phyloP scores from a whole-genome alignment of 2,888 invertebrate species.

The Hartigia nigra region DNA sequence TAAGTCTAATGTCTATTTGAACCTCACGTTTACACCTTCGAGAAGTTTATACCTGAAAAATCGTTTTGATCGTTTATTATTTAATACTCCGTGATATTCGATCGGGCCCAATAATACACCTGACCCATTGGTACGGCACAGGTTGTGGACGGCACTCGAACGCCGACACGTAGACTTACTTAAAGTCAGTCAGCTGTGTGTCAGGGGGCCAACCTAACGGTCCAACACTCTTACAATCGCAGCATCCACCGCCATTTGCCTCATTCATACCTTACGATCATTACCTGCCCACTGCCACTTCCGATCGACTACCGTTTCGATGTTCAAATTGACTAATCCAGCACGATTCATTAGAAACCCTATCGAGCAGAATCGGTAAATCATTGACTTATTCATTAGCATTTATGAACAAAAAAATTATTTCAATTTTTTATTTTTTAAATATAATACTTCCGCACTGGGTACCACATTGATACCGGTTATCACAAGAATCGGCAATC shows the following conservation, averaged over 20 bases:
- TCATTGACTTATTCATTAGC: background rate
- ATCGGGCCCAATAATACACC: constrained; percentile 26
- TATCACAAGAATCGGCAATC: background rate
- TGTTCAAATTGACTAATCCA: background rate
- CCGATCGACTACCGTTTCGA: background rate
- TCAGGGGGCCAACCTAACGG: constrained; percentile 62
- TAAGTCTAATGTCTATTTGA: background rate
- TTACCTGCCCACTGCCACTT: constrained; percentile 1
- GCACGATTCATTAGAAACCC: background rate
- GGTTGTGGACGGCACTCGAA: constrained; percentile 26
- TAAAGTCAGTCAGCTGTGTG: constrained; percentile 47
- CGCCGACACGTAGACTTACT: constrained; percentile 29
- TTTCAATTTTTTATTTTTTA: background rate
- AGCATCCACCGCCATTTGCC: constrained; percentile 35
- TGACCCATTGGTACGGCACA: constrained; percentile 44
- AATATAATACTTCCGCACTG: background rate
- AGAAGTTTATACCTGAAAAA: background rate
- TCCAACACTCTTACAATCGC: constrained; percentile 40
- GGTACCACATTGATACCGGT: background rate
- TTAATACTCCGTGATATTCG: background rate
- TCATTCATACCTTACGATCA: background rate
- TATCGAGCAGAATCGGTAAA: background rate
- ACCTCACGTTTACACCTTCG: background rate
- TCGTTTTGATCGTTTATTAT: background rate
- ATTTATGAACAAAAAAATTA: background rate